phyloP scores from a whole-genome alignment of 2,888 invertebrate species.

The Drosophila barbarae region DNA sequence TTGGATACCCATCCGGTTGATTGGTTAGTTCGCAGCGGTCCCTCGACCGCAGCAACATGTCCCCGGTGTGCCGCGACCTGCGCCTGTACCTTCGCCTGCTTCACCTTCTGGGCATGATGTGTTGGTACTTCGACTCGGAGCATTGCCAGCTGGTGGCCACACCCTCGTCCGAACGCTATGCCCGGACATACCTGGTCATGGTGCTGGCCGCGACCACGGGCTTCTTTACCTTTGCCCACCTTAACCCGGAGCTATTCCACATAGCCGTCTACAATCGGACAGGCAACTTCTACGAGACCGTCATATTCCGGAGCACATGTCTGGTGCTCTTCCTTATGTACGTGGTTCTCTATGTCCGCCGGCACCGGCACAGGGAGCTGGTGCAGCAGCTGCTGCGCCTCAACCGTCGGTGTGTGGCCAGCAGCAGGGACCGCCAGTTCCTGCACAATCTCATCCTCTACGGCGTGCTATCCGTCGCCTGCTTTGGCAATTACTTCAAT shows the following conservation, averaged over 20 bases:
- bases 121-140: constrained; percentile 39
- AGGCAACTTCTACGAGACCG: constrained; percentile 53
- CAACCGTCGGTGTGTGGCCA: constrained; percentile 26
- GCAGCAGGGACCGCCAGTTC: constrained; percentile 24
- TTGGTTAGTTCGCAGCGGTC: constrained; percentile 12
- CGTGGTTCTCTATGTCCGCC: constrained; percentile 44
- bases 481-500: constrained; percentile 31
- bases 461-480: constrained; percentile 24
- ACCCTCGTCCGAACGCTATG: constrained; percentile 39
- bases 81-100: constrained; percentile 45
- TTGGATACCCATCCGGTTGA: constrained; percentile 14
- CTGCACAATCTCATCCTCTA: constrained; percentile 41
- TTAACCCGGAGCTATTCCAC: constrained; percentile 32
- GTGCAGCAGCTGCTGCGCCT: constrained; percentile 44
- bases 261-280: constrained; percentile 45
- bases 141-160: constrained; percentile 39
- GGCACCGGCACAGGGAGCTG: constrained; percentile 41
- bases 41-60: constrained; percentile 43
- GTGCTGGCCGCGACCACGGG: background rate
- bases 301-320: constrained; percentile 45
- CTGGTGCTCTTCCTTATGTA: constrained; percentile 44
- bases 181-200: constrained; percentile 19
- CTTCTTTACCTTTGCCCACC: constrained; percentile 28
- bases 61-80: constrained; percentile 40
- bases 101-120: constrained; percentile 48